These are phyloP conservation scores for Urosaurus nigricauda DNA, from an alignment of 2,797 vertebrate species.

Conservation along the genomic window DNA sequence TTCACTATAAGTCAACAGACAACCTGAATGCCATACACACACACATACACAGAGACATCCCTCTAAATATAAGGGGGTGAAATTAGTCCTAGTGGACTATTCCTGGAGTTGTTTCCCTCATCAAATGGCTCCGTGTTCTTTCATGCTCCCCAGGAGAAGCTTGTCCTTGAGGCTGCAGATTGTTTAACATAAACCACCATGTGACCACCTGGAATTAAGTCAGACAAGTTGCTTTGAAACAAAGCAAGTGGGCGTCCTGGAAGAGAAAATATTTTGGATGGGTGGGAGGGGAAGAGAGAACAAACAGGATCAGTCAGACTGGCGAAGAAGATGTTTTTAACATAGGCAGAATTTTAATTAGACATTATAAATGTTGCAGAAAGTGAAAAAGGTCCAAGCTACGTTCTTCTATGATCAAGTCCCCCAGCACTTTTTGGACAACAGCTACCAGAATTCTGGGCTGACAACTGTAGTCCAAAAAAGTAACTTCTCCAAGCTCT, in stretches of 20 bases:
- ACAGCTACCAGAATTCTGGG: too few relatives aligned
- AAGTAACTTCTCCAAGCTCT: too few relatives aligned
- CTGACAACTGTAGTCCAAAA: too few relatives aligned
- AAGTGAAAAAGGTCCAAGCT: background rate
- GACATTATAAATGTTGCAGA: background rate
- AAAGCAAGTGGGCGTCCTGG: slow-evolving; percentile 86
- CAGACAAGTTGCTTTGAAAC: slow-evolving; percentile 84
- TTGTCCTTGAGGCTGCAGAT: slow-evolving; percentile 72
- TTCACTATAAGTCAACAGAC: too few relatives aligned
- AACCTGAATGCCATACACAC: too few relatives aligned
- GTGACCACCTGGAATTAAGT: slow-evolving; percentile 84
- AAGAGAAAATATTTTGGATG: slow-evolving; percentile 53
- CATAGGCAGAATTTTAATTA: background rate
- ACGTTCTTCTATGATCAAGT: too few relatives aligned
- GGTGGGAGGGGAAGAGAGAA: background rate
- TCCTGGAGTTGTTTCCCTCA: slow-evolving; percentile 55
- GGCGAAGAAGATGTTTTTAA: background rate
- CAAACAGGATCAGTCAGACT: background rate
- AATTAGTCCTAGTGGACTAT: slow-evolving; percentile 46
- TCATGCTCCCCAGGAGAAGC: slow-evolving; percentile 59
- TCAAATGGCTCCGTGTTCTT: slow-evolving; percentile 38
- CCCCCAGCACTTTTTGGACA: too few relatives aligned
- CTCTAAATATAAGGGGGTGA: slow-evolving; percentile 55
- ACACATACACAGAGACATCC: slow-evolving; percentile 31
- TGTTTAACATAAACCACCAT: slow-evolving; percentile 87